A percentile compares a stretch with the other conserved stretches of the same genome.
phyloP scores from a whole-genome alignment of 2,113 vertebrate genomes.

The Mustela lutreola region DNA sequence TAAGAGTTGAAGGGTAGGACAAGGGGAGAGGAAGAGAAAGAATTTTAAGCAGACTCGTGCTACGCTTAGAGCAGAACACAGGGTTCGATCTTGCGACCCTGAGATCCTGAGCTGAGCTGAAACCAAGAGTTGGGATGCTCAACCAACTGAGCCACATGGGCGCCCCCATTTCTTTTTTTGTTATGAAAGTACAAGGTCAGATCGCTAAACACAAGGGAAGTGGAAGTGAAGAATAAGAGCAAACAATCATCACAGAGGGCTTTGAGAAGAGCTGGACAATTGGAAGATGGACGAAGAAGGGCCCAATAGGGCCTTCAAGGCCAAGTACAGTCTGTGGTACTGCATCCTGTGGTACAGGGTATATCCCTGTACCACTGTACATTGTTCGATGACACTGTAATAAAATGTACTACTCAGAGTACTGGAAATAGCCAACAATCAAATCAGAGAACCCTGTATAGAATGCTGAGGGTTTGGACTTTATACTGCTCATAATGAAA shows the following conservation, averaged over 20 bases:
- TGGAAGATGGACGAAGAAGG: background rate
- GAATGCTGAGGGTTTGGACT: background rate
- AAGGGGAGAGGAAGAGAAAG: background rate
- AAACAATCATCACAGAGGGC: background rate
- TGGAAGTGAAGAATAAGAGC: background rate
- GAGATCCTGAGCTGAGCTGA: background rate
- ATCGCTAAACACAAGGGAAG: background rate
- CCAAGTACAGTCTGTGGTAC: background rate
- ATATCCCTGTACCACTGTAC: background rate
- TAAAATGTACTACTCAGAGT: background rate
- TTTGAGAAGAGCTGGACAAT: background rate
- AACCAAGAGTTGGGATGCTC: background rate
- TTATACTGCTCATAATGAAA: constrained; percentile 5
- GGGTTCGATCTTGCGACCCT: background rate
- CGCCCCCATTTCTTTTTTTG: background rate
- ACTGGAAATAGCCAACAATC: background rate
- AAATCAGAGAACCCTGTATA: background rate
- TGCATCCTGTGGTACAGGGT: no score
- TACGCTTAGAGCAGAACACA: background rate
- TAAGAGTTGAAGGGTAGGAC: background rate
- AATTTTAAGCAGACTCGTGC: background rate
- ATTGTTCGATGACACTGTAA: background rate
- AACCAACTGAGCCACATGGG: background rate
- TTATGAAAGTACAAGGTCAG: background rate
- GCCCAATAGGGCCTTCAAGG: background rate